A percentile compares a stretch with the other conserved stretches of the same genome.
Conservation (phyloP, 2,797 vertebrate species). For the Sebastes alutus region DNA sequence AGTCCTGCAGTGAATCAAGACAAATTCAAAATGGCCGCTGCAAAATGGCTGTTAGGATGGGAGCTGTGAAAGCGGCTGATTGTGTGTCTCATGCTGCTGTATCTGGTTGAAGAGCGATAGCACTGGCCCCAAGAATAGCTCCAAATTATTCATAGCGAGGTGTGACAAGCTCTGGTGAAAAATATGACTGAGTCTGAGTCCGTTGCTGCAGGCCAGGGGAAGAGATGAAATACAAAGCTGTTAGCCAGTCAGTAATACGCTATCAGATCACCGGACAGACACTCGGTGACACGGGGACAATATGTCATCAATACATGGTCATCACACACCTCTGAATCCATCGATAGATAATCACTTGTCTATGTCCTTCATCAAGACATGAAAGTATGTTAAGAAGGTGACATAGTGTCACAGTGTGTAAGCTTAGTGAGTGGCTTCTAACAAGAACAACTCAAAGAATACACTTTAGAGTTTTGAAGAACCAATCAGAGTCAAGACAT, state of each 20-base stretch:
- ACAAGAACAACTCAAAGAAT: neutral
- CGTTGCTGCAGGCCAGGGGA: conserved; percentile 42
- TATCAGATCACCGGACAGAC: conserved; percentile 36
- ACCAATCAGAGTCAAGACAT: neutral
- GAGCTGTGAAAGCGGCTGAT: conserved; percentile 31
- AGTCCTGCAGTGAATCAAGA: neutral
- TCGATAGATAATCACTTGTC: neutral
- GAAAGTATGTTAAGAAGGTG: neutral
- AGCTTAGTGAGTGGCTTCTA: neutral
- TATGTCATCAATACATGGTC: neutral
- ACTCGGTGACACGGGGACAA: neutral
- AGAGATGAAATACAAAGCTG: conserved; percentile 49
- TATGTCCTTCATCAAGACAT: neutral
- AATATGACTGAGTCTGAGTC: conserved; percentile 52
- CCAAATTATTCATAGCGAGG: conserved; percentile 70
- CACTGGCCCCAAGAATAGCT: conserved; percentile 62
- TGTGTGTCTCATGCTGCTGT: conserved; percentile 36
- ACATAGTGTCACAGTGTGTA: neutral
- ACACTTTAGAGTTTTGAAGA: neutral
- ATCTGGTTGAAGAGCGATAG: conserved; percentile 58
- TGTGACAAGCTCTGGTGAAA: conserved; percentile 58
- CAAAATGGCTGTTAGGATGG: conserved; percentile 14
- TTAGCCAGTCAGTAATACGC: conserved; percentile 28
- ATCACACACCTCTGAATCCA: neutral
- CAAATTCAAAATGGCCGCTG: conserved; percentile 78